phyloP scores from a whole-genome alignment of 2,113 vertebrate genomes.

The Heptranchias perlo region DNA sequence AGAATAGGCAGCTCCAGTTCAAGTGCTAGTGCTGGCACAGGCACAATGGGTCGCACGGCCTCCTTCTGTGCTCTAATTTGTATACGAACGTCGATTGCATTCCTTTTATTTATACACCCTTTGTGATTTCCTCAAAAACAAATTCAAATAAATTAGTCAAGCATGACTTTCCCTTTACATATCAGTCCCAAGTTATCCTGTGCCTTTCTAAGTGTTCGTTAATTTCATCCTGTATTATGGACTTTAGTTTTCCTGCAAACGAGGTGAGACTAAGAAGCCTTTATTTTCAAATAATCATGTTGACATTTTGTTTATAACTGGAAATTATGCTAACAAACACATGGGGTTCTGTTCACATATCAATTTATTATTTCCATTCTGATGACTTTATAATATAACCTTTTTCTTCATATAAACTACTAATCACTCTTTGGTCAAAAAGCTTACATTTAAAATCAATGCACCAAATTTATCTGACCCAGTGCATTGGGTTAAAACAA shows the following conservation, averaged over 20 bases:
- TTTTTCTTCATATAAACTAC: background rate
- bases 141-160: background rate
- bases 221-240: background rate
- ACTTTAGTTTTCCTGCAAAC: background rate
- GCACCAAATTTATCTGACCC: background rate
- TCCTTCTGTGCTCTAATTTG: background rate
- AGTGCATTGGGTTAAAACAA: background rate
- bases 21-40: background rate
- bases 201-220: background rate
- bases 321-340: background rate
- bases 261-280: background rate
- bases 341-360: background rate
- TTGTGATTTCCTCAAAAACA: background rate
- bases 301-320: background rate
- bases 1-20: background rate
- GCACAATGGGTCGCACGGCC: background rate
- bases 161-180: background rate
- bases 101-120: background rate
- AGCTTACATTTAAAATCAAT: background rate
- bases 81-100: background rate
- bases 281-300: background rate
- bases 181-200: background rate
- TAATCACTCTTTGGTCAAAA: background rate
- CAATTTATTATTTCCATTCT: background rate
- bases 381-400: background rate